Conservation (phyloP, 2,113 vertebrate species). For the Penelope pileata region DNA sequence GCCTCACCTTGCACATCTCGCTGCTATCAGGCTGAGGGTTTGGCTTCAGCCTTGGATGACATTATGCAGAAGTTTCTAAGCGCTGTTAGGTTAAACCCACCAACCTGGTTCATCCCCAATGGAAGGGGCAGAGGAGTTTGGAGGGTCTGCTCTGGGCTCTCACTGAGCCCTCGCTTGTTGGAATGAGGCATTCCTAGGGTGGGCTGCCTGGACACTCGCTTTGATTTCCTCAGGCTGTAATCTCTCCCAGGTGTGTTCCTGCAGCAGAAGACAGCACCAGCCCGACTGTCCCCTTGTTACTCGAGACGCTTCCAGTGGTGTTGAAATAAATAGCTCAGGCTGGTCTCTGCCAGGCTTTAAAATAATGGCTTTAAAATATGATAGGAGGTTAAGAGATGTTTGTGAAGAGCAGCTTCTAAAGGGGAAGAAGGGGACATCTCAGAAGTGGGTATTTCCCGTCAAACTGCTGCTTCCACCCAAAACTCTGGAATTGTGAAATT, state of each 20-base stretch:
- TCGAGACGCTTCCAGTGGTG: not conserved
- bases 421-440: not conserved
- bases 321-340: not conserved
- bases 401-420: not conserved
- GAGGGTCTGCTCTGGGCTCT: not conserved
- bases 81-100: not conserved
- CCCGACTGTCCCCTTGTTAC: not conserved
- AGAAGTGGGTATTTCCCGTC: not conserved
- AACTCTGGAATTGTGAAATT: not conserved
- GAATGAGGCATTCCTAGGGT: not conserved
- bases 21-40: not conserved
- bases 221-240: not conserved
- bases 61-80: not conserved
- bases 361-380: too few relatives aligned
- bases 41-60: not conserved
- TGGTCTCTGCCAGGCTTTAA: not conserved
- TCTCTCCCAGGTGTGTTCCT: conserved; percentile 1
- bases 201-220: not conserved
- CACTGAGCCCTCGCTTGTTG: not conserved
- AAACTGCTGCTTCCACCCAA: not conserved
- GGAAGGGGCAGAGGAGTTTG: not conserved
- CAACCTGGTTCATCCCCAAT: not conserved
- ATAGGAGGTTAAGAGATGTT: too few relatives aligned
- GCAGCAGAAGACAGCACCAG: not conserved
- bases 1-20: not conserved